Evolutionary conservation across 2,888 invertebrate genomes (phyloP).

Genomic region (Drosophila niveifrons): DNA sequence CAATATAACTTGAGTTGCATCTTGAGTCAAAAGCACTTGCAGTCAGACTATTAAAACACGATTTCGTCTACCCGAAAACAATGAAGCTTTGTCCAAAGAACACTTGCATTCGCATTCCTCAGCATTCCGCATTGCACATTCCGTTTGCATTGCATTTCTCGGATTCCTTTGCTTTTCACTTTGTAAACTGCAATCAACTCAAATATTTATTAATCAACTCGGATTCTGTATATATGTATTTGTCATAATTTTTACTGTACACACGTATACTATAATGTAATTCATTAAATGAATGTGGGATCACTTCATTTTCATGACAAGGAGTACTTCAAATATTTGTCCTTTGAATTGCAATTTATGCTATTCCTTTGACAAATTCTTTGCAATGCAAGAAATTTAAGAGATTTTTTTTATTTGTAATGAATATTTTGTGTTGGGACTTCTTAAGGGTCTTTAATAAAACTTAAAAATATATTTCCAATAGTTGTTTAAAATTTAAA

Average conservation of each 20-base stretch:
- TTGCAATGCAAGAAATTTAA: not conserved
- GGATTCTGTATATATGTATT: not conserved
- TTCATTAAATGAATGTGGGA: not conserved
- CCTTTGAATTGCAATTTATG: not conserved
- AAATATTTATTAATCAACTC: constrained; percentile 13
- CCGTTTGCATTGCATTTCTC: constrained; percentile 15
- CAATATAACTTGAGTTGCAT: constrained; percentile 30
- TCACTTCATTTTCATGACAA: not conserved
- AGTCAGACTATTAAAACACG: not conserved
- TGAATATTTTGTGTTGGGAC: not conserved
- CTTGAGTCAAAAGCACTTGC: constrained; percentile 15
- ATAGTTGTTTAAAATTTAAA: no score
- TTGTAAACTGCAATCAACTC: not conserved
- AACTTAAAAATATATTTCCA: no score
- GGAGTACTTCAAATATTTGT: not conserved
- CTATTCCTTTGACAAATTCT: constrained; percentile 2
- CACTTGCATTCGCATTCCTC: constrained; percentile 1
- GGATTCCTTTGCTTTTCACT: constrained; percentile 10
- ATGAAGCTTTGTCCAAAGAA: not conserved
- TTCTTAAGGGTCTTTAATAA: not conserved
- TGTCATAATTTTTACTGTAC: no score
- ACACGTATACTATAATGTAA: not conserved
- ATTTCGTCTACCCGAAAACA: not conserved
- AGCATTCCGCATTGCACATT: not conserved
- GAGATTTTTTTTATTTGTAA: not conserved